Base-by-base conservation (phyloP, 2,888 invertebrate species). In the Sarcophaga rosellei region DNA sequence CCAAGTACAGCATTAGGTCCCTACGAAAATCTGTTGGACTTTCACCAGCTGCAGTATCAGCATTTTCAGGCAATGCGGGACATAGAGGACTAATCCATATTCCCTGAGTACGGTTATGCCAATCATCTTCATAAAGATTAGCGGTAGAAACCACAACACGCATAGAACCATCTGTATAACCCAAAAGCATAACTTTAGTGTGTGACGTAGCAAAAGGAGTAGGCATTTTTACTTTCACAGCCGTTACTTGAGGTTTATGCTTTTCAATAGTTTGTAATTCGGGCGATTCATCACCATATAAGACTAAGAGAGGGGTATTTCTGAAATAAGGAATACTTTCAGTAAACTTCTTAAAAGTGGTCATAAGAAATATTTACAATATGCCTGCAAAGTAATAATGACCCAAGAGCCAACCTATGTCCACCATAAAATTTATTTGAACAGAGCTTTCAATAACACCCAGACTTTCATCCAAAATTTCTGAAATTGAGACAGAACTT, bases 371-470 rank as follows among this genome's bases (percentile, higher is more conserved):
- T 69, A 91, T 92, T 91, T 93, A 95, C 95, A 95, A 94, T 90
- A 96, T 95, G 76, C 96, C 96, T 76, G 96, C 96, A 89, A 95
- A 95, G 89, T 95, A 95, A 90, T 98, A 98, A 89, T 98, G 97
- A 0, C 97, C 96, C 80, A 98, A 94, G 0, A 99, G 92, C 98
- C 98, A 99, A 1, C 96, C 96, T 12, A 97, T 94, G 89, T 99
- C 98, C 61, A 98, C 96, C 97, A 98, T 97, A 90, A 97, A 99
- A 93, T 98, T 99, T 44, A 99, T 96, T 93, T 99, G 97, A n/a
- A 97, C 93, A 0, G 96, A 96, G 65, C 95, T 94, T 88, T 95
- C 95, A 6, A 98, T 93, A 81, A 95, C 95, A 0, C 97, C 97
- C 4, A 97, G 93, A 90, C 96, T 96, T 10, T 94, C 94, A 90